A percentile compares a stretch with the other conserved stretches of the same genome.
Evolutionary conservation across 2,888 invertebrate genomes (phyloP).

Genomic region (Pandemis corylana): DNA sequence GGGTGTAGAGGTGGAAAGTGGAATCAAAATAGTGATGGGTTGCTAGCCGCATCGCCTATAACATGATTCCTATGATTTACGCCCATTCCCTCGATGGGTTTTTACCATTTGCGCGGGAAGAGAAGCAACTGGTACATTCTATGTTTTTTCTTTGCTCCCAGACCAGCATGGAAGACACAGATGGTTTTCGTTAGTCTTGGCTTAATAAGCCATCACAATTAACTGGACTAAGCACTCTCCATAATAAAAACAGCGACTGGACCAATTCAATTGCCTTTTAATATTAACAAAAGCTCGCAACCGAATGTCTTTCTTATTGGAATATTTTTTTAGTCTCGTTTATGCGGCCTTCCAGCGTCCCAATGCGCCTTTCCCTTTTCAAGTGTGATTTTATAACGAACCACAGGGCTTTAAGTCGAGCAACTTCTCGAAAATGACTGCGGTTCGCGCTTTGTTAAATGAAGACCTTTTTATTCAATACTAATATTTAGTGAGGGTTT

Average conservation of each 20-base stretch:
- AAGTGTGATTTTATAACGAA: constrained; percentile 22
- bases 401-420: constrained; percentile 8
- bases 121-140: no score
- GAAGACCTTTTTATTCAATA: neutral
- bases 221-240: constrained; percentile 4
- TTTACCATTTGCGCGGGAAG: no score
- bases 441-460: constrained; percentile 1
- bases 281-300: constrained; percentile 11
- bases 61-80: no score
- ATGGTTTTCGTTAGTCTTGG: no score
- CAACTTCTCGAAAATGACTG: constrained; percentile 19
- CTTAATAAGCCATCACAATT: constrained; percentile 6
- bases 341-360: neutral
- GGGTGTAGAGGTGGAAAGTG: no score
- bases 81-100: no score
- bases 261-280: neutral
- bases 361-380: neutral
- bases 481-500: no score
- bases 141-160: no score
- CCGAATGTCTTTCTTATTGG: constrained; percentile 1
- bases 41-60: no score
- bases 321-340: constrained; percentile 6
- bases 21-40: no score
- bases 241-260: constrained; percentile 8
- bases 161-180: no score